phyloP scores from a whole-genome alignment of 2,113 vertebrate genomes.

The Triplophysa tibetana region DNA sequence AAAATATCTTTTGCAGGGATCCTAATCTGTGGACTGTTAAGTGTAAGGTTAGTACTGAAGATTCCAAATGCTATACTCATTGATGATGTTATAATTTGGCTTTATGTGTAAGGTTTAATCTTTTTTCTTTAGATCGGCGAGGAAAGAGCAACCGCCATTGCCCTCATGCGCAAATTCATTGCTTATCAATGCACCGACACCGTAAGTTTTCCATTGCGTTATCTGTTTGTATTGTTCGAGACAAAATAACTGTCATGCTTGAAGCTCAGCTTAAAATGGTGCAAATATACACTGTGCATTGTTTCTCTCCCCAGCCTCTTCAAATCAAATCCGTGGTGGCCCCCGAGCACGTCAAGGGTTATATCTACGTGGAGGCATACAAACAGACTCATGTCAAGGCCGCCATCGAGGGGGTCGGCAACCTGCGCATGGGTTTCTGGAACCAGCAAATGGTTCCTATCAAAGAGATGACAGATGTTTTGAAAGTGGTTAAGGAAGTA shows the following conservation, averaged over 20 bases:
- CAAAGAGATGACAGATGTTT: slow-evolving; percentile 96
- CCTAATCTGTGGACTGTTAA: slow-evolving; percentile 96
- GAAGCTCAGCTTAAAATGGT: no score
- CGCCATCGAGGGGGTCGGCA: slow-evolving; percentile 93
- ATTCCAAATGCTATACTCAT: not conserved
- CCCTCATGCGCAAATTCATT: slow-evolving; percentile 95
- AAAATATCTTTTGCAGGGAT: slow-evolving; percentile 72
- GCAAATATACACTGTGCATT: not conserved
- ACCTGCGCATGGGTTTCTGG: slow-evolving; percentile 93
- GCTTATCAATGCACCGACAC: slow-evolving; percentile 95
- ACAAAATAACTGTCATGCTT: not conserved
- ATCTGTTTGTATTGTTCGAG: not conserved
- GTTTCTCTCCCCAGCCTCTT: slow-evolving; percentile 75
- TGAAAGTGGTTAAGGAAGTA: slow-evolving; percentile 96
- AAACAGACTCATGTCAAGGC: slow-evolving; percentile 97
- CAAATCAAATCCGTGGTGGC: slow-evolving; percentile 95
- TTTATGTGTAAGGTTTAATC: not conserved
- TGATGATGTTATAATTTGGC: not conserved
- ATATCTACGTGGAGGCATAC: slow-evolving; percentile 96
- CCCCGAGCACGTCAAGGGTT: slow-evolving; percentile 91
- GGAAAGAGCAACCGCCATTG: slow-evolving; percentile 88
- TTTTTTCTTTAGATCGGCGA: slow-evolving; percentile 82
- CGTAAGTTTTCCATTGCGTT: slow-evolving; percentile 64
- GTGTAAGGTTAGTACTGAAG: slow-evolving; percentile 79
- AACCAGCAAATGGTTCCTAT: slow-evolving; percentile 99